Percentiles rank a stretch among this genome's conserved stretches.
Conservation (phyloP, 2,888 invertebrate genomes). For the Stramonita haemastoma region DNA sequence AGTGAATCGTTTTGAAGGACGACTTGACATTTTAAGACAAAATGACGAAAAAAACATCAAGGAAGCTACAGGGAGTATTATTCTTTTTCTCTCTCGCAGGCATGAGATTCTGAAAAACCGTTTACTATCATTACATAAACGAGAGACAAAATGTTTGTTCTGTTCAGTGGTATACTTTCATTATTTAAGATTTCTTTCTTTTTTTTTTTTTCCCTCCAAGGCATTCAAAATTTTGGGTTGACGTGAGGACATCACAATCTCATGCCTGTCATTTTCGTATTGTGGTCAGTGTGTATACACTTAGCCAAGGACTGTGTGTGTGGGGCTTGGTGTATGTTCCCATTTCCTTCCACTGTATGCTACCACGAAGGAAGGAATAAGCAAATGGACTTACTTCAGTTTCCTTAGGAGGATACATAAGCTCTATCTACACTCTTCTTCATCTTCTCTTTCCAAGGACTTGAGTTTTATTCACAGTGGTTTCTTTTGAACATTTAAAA, state of each 20-base stretch:
- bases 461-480: background rate
- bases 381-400: background rate
- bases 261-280: conserved; percentile 19
- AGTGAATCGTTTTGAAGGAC: background rate
- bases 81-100: background rate
- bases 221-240: background rate
- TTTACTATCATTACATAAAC: background rate
- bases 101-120: conserved; percentile 12
- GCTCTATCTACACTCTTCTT: background rate
- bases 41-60: background rate
- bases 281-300: conserved; percentile 19
- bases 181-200: background rate
- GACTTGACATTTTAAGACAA: background rate
- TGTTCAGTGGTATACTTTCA: background rate
- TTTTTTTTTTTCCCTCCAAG: background rate
- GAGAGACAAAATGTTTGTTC: background rate
- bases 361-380: background rate
- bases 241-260: conserved; percentile 3
- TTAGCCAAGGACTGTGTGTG: background rate
- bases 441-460: background rate
- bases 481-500: background rate
- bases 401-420: background rate
- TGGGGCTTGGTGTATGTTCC: background rate
- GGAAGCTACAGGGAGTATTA: background rate
- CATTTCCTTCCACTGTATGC: background rate